Percentiles rank a stretch among this genome's conserved stretches.
These are phyloP conservation scores for Sinocyclocheilus grahami DNA, from an alignment of 2,113 vertebrate species.

Conservation along the genomic window DNA sequence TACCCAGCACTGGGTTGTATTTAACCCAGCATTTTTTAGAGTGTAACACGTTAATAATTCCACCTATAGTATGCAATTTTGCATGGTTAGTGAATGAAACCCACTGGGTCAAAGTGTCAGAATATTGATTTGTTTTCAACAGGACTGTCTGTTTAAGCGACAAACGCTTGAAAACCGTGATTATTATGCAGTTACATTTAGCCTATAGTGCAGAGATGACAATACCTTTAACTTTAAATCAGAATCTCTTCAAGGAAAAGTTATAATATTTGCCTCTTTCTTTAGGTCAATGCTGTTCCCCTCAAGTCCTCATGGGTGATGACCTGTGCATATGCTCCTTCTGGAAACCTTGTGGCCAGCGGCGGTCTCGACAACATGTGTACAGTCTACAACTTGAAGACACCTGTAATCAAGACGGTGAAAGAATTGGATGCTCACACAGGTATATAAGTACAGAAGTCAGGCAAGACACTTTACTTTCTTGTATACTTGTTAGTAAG, in stretches of 20 bases:
- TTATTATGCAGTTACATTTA: too few species aligned
- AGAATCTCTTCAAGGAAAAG: not conserved
- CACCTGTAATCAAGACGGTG: conserved; percentile 72
- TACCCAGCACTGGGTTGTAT: too few species aligned
- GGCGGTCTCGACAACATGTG: conserved; percentile 80
- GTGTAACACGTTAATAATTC: too few species aligned
- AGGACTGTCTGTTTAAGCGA: too few species aligned
- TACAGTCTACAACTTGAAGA: conserved; percentile 77
- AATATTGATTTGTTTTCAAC: too few species aligned
- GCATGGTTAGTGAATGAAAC: too few species aligned
- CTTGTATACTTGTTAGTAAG: not conserved
- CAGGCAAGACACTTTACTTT: too few species aligned
- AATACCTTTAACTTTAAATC: not conserved
- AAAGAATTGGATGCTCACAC: conserved; percentile 79
- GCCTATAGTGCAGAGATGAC: not conserved
- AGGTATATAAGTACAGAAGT: conserved; percentile 59
- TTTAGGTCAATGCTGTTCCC: conserved; percentile 75
- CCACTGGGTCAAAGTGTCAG: too few species aligned
- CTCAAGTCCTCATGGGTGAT: conserved; percentile 83
- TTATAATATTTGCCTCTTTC: not conserved
- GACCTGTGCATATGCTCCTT: conserved; percentile 78
- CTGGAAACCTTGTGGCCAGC: conserved; percentile 78
- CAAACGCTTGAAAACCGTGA: too few species aligned
- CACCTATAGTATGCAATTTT: too few species aligned
- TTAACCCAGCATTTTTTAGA: too few species aligned